These are phyloP conservation scores for Drosophila paulistorum DNA, from an alignment of 1,140 invertebrate species.

Conservation along the genomic window DNA sequence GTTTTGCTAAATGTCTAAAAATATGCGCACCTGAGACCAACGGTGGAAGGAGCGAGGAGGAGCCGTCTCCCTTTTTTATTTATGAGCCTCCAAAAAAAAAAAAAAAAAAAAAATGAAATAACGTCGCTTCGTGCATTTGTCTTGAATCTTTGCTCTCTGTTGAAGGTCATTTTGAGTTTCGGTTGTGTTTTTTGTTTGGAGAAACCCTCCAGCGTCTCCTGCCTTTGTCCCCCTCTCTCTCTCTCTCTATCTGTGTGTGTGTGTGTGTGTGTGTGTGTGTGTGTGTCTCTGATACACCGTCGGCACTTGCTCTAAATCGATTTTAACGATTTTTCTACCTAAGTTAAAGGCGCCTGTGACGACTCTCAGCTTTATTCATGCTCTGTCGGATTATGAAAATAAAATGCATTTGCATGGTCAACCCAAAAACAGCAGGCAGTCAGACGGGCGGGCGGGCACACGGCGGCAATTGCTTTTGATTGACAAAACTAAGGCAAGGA, in stretches of 20 bases:
- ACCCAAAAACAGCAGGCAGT: not conserved
- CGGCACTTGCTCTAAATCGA: constrained; percentile 52
- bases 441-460: constrained; percentile 2
- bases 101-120: constrained; percentile 14
- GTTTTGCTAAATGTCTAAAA: constrained; percentile 78
- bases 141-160: constrained; percentile 54
- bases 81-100: constrained; percentile 68
- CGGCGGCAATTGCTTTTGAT: constrained; percentile 48
- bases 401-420: constrained; percentile 62
- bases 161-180: constrained; percentile 67
- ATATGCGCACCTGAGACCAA: constrained; percentile 74
- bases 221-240: not conserved
- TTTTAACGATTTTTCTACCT: constrained; percentile 72
- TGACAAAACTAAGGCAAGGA: constrained; percentile 80
- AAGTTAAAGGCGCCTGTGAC: constrained; percentile 30
- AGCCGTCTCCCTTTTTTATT: constrained; percentile 68
- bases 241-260: not conserved
- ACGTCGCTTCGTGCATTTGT: constrained; percentile 63
- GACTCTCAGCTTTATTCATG: constrained; percentile 53
- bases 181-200: not conserved
- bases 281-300: not conserved
- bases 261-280: too few species aligned
- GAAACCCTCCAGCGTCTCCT: not conserved
- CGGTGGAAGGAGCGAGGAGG: not conserved
- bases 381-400: constrained; percentile 71